A percentile compares a stretch with the other conserved stretches of the same genome.
These are phyloP conservation scores for Spatulosminthurus flaviceps DNA, from an alignment of 2,888 invertebrate genomes.

Conservation along the genomic window DNA sequence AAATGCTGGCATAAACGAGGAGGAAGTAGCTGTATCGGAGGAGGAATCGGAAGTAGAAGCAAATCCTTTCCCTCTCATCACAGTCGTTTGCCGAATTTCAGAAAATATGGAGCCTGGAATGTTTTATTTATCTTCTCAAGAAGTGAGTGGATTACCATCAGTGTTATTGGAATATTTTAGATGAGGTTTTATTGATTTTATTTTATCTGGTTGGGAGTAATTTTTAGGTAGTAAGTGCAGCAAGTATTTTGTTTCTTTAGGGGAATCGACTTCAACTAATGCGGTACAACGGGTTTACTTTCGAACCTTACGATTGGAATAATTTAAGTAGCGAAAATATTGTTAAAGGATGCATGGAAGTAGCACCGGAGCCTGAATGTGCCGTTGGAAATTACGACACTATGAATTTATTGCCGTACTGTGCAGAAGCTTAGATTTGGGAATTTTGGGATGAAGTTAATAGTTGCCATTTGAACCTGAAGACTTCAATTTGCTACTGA, in stretches of 20 bases:
- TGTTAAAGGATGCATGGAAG: background rate
- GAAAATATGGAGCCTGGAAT: background rate
- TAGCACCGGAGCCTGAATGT: background rate
- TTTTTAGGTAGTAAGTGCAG: too few relatives aligned
- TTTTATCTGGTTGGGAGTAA: too few relatives aligned
- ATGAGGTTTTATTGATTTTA: too few relatives aligned
- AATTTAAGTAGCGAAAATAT: slow-evolving; percentile 18
- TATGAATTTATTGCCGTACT: background rate
- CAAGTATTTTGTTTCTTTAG: too few relatives aligned
- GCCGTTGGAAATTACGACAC: background rate
- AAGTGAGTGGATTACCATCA: too few relatives aligned
- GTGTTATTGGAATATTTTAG: too few relatives aligned
- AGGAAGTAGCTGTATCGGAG: background rate
- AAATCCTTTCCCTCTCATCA: background rate
- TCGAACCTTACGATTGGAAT: slow-evolving; percentile 33
- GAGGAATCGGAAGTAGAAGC: background rate
- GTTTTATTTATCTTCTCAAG: slow-evolving; percentile 33
- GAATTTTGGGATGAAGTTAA: too few relatives aligned
- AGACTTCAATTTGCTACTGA: too few relatives aligned
- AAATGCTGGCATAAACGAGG: background rate
- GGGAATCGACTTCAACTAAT: slow-evolving; percentile 36
- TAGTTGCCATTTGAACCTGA: too few relatives aligned
- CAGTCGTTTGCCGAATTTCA: background rate
- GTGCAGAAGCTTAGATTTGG: too few relatives aligned
- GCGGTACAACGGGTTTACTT: slow-evolving; percentile 27